These are phyloP conservation scores for Formica aserva DNA, from an alignment of 2,888 invertebrate species.

Conservation along the genomic window DNA sequence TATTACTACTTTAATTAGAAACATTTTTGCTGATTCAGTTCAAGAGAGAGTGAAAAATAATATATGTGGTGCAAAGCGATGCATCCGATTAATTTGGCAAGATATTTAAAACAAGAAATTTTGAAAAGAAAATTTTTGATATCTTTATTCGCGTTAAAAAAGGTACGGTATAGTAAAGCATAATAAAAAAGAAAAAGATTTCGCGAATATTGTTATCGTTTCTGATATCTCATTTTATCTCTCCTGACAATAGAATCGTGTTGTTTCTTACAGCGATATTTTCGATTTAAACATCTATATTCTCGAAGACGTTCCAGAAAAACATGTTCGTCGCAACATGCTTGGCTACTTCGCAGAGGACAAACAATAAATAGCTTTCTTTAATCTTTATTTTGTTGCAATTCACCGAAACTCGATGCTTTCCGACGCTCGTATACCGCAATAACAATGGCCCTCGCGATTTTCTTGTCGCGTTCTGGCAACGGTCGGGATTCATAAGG, in stretches of 20 bases:
- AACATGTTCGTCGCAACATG: slow-evolving; percentile 34
- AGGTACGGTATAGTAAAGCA: neutral
- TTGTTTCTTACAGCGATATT: neutral
- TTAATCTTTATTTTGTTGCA: slow-evolving; percentile 32
- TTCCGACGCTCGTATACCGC: slow-evolving; percentile 40
- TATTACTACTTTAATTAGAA: neutral
- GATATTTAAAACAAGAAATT: neutral
- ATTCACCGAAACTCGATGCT: slow-evolving; percentile 43
- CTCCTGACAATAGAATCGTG: neutral
- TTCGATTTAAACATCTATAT: slow-evolving; percentile 27
- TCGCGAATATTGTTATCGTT: neutral
- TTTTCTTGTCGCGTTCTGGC: slow-evolving; percentile 44
- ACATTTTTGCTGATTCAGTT: neutral
- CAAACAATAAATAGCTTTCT: slow-evolving; percentile 42
- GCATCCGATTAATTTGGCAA: neutral
- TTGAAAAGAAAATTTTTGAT: neutral
- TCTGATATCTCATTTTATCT: neutral
- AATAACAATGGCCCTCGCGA: slow-evolving; percentile 35
- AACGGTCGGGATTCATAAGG: slow-evolving; percentile 42
- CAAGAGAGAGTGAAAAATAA: neutral
- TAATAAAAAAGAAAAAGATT: neutral
- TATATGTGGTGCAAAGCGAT: neutral
- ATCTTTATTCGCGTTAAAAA: neutral
- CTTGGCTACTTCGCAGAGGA: slow-evolving; percentile 37
- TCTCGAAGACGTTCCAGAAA: slow-evolving; percentile 23